Conservation (phyloP, 2,888 invertebrate genomes). For the Nesidiocoris tenuis region DNA sequence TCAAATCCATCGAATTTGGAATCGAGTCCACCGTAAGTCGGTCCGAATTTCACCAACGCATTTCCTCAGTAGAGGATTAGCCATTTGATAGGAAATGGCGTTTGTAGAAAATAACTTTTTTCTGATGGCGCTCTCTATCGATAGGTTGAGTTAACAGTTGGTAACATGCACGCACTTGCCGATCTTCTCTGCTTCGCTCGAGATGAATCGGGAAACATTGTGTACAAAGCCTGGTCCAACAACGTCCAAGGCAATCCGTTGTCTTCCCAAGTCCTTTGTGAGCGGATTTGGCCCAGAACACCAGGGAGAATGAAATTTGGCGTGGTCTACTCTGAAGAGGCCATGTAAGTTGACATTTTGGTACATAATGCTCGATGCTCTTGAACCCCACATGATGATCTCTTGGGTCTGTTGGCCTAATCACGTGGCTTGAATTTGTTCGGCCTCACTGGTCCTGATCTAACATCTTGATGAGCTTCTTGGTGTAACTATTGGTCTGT, state of each 20-base stretch:
- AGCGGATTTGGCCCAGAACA: slow-evolving; percentile 22
- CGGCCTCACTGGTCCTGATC: neutral
- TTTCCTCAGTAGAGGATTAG: too few relatives aligned
- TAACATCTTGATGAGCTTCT: neutral
- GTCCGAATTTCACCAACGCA: too few relatives aligned
- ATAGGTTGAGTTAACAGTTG: slow-evolving; percentile 25
- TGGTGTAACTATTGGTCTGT: neutral
- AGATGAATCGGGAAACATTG: slow-evolving; percentile 8
- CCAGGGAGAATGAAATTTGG: slow-evolving; percentile 26
- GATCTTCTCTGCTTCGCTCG: slow-evolving; percentile 38
- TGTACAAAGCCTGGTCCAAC: slow-evolving; percentile 36
- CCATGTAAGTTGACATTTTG: slow-evolving; percentile 20
- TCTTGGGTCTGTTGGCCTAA: too few relatives aligned
- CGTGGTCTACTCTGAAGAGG: slow-evolving; percentile 32
- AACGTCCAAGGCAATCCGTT: slow-evolving; percentile 38
- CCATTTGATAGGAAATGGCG: too few relatives aligned
- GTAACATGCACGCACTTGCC: slow-evolving; percentile 26
- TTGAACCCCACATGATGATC: too few relatives aligned
- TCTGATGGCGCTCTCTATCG: slow-evolving; percentile 12
- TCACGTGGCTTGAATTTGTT: too few relatives aligned
- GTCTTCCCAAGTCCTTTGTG: slow-evolving; percentile 20
- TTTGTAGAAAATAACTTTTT: too few relatives aligned
- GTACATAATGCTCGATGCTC: too few relatives aligned
- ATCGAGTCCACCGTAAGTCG: slow-evolving; percentile 18
- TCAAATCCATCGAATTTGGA: slow-evolving; percentile 19